phyloP scores from a whole-genome alignment of 2,113 vertebrate species.

The Bos javanicus region DNA sequence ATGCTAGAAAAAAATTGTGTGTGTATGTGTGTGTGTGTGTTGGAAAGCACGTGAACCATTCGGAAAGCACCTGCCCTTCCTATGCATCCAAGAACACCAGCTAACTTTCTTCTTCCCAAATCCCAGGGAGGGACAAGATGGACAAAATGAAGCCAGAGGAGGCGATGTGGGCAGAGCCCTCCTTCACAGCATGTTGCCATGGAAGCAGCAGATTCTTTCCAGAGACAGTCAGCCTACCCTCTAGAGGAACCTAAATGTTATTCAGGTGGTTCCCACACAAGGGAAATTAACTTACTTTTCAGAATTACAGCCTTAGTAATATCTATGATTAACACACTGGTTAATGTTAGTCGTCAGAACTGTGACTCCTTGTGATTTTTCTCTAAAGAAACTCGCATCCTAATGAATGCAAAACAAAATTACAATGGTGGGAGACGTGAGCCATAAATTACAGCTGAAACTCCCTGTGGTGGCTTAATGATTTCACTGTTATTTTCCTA shows the following conservation, averaged over 20 bases:
- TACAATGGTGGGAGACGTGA: not conserved
- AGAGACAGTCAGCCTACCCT: not conserved
- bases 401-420: conserved; percentile 48
- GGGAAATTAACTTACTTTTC: conserved; percentile 35
- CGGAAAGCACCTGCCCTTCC: not conserved
- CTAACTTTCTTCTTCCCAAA: not conserved
- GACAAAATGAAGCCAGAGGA: not conserved
- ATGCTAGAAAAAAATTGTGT: not conserved
- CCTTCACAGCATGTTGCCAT: not conserved
- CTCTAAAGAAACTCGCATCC: not conserved
- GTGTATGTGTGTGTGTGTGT: not conserved
- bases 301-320: conserved; percentile 31
- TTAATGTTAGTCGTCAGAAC: conserved; percentile 28
- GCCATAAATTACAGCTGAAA: conserved; percentile 31
- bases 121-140: not conserved
- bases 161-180: not conserved
- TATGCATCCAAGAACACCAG: not conserved
- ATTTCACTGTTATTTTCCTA: conserved; percentile 35
- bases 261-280: not conserved
- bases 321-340: not conserved
- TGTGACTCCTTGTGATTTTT: conserved; percentile 11
- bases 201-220: not conserved
- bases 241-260: not conserved
- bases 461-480: not conserved
- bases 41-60: not conserved